phyloP scores from a whole-genome alignment of 2,113 vertebrate genomes.

The Urocolius indicus region DNA sequence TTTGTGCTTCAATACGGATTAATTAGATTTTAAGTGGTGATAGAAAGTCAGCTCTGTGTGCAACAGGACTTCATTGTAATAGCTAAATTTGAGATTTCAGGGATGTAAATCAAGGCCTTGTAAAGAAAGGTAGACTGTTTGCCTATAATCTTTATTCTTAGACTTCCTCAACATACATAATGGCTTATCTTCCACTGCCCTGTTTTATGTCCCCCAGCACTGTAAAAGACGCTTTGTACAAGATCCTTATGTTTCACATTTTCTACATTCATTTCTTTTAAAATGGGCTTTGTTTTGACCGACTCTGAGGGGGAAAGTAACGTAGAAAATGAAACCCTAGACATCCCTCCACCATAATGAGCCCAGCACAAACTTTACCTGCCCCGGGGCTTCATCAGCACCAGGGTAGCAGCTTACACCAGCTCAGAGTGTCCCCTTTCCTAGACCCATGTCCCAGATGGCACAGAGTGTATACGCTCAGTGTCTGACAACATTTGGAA shows the following conservation, averaged over 20 bases:
- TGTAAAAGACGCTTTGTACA: constrained; percentile 65
- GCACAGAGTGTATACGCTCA: background rate
- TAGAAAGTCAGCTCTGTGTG: constrained; percentile 79
- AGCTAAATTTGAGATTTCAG: constrained; percentile 80
- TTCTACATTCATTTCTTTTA: constrained; percentile 64
- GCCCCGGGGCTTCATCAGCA: constrained; percentile 6
- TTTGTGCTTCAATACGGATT: constrained; percentile 88
- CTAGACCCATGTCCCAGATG: background rate
- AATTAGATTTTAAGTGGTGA: constrained; percentile 90
- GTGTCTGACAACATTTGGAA: background rate
- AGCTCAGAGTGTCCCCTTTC: constrained; percentile 43
- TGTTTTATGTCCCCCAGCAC: constrained; percentile 63
- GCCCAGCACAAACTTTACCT: background rate
- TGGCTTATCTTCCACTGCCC: constrained; percentile 60
- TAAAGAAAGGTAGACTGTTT: constrained; percentile 83
- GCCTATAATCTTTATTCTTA: constrained; percentile 78
- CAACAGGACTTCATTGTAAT: constrained; percentile 87
- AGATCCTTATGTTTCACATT: constrained; percentile 66
- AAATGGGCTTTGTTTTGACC: constrained; percentile 69
- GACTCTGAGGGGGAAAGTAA: constrained; percentile 51
- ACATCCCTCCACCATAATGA: constrained; percentile 38
- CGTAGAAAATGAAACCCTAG: constrained; percentile 37
- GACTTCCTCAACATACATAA: constrained; percentile 77
- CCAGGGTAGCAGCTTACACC: constrained; percentile 24
- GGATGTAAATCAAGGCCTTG: constrained; percentile 78